phyloP scores from a whole-genome alignment of 2,113 vertebrate genomes.

The Phyllostomus hastatus region DNA sequence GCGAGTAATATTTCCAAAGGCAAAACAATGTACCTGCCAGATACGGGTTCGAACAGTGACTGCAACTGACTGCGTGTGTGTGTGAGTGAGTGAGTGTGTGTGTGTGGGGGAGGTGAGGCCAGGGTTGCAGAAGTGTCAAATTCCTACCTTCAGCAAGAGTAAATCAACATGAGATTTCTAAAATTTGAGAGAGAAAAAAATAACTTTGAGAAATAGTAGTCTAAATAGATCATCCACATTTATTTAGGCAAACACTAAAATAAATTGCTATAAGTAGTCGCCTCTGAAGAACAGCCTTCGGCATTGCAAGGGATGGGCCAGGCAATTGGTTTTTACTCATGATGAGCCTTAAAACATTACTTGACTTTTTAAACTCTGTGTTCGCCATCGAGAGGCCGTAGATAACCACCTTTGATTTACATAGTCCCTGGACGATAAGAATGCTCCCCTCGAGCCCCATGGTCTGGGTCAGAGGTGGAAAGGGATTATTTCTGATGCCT shows the following conservation, averaged over 20 bases:
- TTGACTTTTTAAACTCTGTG: neutral
- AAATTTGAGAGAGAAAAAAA: neutral
- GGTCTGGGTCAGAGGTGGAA: neutral
- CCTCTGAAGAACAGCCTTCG: neutral
- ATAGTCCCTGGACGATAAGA: neutral
- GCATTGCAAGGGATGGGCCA: neutral
- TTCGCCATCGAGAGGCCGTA: neutral
- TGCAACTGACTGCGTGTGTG: neutral
- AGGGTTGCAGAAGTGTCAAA: neutral
- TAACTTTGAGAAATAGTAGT: neutral
- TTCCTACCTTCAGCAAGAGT: neutral
- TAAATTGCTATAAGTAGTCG: neutral
- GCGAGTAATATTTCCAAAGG: neutral
- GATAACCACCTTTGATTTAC: neutral
- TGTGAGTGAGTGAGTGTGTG: neutral
- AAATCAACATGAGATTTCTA: neutral
- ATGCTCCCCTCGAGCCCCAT: neutral
- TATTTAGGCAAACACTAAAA: conserved; percentile 17
- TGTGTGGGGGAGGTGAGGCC: too few species aligned
- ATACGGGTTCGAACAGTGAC: neutral
- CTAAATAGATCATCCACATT: neutral
- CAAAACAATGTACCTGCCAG: neutral
- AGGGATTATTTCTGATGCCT: neutral
- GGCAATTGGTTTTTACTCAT: neutral
- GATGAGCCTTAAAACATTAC: neutral